Conservation (phyloP, 2,888 invertebrate genomes). For the Phlogophora meticulosa region DNA sequence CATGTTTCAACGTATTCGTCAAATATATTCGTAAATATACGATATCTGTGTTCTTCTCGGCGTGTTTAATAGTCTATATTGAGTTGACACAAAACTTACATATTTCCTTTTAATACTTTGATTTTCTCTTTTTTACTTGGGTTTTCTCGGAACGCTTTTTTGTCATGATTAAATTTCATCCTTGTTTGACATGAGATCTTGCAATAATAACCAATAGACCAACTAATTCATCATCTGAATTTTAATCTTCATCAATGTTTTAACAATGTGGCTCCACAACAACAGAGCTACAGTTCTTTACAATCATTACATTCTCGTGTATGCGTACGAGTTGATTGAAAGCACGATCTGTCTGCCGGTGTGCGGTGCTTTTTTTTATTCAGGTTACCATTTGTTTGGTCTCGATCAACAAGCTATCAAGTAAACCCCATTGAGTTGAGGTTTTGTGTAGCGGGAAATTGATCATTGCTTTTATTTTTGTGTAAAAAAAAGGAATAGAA, state of each 20-base stretch:
- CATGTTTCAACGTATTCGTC: too few species aligned
- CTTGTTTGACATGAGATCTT: not conserved
- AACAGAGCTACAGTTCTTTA: slow-evolving; percentile 32
- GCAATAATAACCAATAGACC: not conserved
- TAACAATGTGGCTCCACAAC: slow-evolving; percentile 10
- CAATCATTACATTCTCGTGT: slow-evolving; percentile 24
- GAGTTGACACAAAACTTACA: too few species aligned
- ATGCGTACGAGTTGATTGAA: slow-evolving; percentile 54
- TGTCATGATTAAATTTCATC: too few species aligned
- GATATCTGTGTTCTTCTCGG: too few species aligned
- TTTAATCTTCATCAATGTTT: slow-evolving; percentile 10
- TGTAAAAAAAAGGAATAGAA: slow-evolving; percentile 21
- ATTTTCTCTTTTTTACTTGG: too few species aligned
- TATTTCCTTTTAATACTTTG: too few species aligned
- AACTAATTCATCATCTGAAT: not conserved
- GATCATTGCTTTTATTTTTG: slow-evolving; percentile 33
- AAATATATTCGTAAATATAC: too few species aligned
- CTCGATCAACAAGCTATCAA: slow-evolving; percentile 57
- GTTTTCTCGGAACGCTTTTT: too few species aligned
- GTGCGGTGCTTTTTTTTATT: slow-evolving; percentile 43
- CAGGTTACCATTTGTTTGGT: slow-evolving; percentile 49
- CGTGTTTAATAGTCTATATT: too few species aligned
- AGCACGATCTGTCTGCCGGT: slow-evolving; percentile 25
- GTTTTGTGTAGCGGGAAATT: slow-evolving; percentile 48
- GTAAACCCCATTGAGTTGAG: slow-evolving; percentile 40